These are phyloP conservation scores for Hypsopygia costalis DNA, from an alignment of 2,888 invertebrate genomes.

Conservation along the genomic window DNA sequence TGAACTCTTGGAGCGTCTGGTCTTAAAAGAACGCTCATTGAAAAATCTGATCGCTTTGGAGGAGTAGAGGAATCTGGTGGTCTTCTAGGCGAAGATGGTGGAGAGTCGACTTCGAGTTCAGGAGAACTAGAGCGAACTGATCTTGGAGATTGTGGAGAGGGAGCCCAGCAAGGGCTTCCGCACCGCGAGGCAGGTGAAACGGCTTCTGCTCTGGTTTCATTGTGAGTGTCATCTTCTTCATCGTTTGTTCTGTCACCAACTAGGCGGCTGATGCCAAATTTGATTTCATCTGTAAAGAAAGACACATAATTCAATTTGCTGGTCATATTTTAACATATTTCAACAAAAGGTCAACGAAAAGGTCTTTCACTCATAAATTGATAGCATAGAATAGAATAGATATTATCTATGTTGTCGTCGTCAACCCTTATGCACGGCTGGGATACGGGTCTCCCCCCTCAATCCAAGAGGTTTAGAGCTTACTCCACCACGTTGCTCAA, in stretches of 20 bases:
- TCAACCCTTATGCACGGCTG: no score
- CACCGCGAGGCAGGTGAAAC: constrained; percentile 72
- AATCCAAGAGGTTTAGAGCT: no score
- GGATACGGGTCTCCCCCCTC: no score
- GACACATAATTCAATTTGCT: constrained; percentile 16
- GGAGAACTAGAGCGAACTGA: constrained; percentile 82
- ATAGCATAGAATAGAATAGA: no score
- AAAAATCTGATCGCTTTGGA: constrained; percentile 89
- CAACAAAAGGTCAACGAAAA: no score
- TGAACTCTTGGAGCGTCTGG: constrained; percentile 87
- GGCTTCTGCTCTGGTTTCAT: constrained; percentile 53
- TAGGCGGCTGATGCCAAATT: constrained; percentile 91
- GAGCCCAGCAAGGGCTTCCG: constrained; percentile 79
- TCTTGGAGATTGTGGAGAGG: constrained; percentile 66
- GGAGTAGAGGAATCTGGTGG: constrained; percentile 70
- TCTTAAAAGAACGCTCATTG: constrained; percentile 89
- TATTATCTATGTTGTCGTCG: no score
- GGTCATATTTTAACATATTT: no score
- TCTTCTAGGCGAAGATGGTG: constrained; percentile 82
- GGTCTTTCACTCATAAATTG: no score
- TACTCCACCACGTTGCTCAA: no score
- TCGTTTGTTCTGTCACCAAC: constrained; percentile 85
- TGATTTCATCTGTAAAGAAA: constrained; percentile 86
- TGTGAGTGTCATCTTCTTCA: constrained; percentile 75
- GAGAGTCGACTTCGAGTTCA: constrained; percentile 89